These are phyloP conservation scores for Eidolon dupreanum DNA, from an alignment of 2,797 vertebrate species.

Conservation along the genomic window DNA sequence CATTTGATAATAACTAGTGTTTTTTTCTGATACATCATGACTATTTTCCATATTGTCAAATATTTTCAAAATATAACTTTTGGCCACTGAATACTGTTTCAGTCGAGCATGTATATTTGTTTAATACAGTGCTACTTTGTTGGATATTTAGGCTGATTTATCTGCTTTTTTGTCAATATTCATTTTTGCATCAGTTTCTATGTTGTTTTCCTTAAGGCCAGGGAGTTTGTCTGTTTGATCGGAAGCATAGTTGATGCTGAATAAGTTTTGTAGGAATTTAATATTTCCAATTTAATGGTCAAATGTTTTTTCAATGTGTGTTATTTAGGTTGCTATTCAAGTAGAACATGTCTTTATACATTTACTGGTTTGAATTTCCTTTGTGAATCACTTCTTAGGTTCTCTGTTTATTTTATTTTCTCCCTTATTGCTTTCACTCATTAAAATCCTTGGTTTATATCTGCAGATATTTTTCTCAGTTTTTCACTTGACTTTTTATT, in stretches of 20 bases:
- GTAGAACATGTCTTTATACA: neutral
- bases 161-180: neutral
- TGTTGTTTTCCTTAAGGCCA: neutral
- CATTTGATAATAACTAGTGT: neutral
- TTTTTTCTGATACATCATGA: neutral
- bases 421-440: neutral
- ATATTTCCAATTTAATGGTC: neutral
- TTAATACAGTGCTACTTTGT: neutral
- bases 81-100: neutral
- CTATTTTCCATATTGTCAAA: conserved; percentile 6
- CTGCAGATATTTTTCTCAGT: neutral
- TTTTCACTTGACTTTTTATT: neutral
- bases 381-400: neutral
- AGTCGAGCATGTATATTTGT: neutral
- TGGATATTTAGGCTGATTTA: neutral
- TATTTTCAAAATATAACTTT: conserved; percentile 24
- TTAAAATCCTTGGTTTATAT: conserved; percentile 23
- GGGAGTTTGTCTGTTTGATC: neutral
- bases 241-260: neutral
- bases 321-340: neutral
- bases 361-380: conserved; percentile 10
- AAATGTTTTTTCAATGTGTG: neutral
- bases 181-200: neutral
- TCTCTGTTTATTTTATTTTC: neutral
- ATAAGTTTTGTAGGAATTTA: conserved; percentile 22